Evolutionary conservation across 2,888 invertebrate genomes (phyloP).

Genomic region (Mesorhabditis sp.): DNA sequence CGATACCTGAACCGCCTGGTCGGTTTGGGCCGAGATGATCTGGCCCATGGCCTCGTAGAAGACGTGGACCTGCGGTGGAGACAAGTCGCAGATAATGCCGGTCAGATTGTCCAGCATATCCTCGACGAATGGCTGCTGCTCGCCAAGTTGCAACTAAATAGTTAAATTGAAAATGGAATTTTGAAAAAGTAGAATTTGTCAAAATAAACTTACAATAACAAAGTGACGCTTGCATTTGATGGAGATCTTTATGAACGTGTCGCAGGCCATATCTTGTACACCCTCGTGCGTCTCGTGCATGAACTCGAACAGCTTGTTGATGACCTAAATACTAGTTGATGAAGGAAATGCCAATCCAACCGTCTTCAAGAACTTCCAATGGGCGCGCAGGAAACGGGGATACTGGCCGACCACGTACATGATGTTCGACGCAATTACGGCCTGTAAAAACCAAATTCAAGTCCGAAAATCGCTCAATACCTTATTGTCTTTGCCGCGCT

Average conservation of each 20-base stretch:
- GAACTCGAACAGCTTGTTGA: slow-evolving; percentile 98
- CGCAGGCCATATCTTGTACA: slow-evolving; percentile 97
- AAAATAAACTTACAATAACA: slow-evolving; percentile 67
- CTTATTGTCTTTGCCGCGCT: slow-evolving; percentile 97
- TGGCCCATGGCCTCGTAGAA: slow-evolving; percentile 99
- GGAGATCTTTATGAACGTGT: slow-evolving; percentile 99
- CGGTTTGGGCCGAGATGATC: slow-evolving; percentile 87
- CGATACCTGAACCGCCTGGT: neutral
- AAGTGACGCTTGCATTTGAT: slow-evolving; percentile 96
- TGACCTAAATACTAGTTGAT: slow-evolving; percentile 60
- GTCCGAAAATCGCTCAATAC: neutral
- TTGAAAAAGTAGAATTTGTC: neutral
- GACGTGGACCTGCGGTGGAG: slow-evolving; percentile 93
- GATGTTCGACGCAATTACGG: slow-evolving; percentile 98
- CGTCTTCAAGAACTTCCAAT: slow-evolving; percentile 99
- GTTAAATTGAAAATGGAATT: slow-evolving; percentile 10
- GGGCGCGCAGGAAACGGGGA: slow-evolving; percentile 92
- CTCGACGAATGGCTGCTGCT: slow-evolving; percentile 94
- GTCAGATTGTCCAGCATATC: slow-evolving; percentile 93
- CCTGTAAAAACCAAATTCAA: slow-evolving; percentile 60
- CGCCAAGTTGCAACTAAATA: slow-evolving; percentile 81
- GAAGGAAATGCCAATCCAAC: slow-evolving; percentile 64
- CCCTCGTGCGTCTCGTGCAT: slow-evolving; percentile 99
- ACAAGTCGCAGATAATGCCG: slow-evolving; percentile 95
- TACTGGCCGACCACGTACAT: slow-evolving; percentile 99